Conservation (phyloP, 2,888 invertebrate genomes). For the Eupeodes latifasciatus region DNA sequence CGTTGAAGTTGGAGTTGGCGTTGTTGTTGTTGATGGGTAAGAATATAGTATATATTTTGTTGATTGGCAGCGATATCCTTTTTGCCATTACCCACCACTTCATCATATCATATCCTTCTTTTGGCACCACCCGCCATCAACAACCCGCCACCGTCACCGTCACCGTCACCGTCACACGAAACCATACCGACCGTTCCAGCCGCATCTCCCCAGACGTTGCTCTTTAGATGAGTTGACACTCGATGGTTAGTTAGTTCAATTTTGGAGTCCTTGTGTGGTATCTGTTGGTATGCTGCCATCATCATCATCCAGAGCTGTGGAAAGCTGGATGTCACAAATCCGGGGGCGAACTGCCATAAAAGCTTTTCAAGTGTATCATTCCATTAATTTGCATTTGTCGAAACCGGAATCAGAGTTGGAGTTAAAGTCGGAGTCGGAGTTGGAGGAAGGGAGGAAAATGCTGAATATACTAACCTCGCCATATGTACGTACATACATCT, state of each 20-base stretch:
- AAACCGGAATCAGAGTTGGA: neutral
- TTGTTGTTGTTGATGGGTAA: neutral
- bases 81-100: slow-evolving; percentile 60
- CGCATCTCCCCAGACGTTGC: slow-evolving; percentile 47
- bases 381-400: slow-evolving; percentile 69
- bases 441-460: neutral
- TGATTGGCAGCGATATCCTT: slow-evolving; percentile 74
- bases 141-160: neutral
- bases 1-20: too few species aligned
- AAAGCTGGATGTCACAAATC: slow-evolving; percentile 50
- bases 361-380: slow-evolving; percentile 74
- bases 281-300: slow-evolving; percentile 28
- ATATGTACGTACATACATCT: neutral
- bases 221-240: slow-evolving; percentile 70
- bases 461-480: neutral
- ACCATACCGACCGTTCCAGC: slow-evolving; percentile 6
- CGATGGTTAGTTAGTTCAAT: slow-evolving; percentile 74
- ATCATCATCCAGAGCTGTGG: neutral
- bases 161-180: neutral
- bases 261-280: slow-evolving; percentile 43
- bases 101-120: slow-evolving; percentile 30
- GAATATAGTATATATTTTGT: slow-evolving; percentile 39
- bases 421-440: neutral
- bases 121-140: neutral
- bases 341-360: slow-evolving; percentile 52